Conservation (phyloP, 2,797 vertebrate genomes). For the Otolemur crassicaudatus region DNA sequence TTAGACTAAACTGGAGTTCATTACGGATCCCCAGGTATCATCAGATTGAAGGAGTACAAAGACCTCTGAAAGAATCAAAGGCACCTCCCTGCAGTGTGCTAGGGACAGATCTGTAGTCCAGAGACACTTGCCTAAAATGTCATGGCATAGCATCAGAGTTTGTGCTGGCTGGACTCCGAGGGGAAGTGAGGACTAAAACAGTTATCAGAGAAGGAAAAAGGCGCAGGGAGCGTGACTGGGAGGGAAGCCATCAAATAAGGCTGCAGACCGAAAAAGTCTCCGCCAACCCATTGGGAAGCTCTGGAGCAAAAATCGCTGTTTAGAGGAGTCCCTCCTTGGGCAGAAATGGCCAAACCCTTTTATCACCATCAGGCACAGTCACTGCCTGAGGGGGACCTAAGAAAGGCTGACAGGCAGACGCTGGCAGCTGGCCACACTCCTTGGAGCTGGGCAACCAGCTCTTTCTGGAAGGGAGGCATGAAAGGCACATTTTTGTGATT, state of each 20-base stretch:
- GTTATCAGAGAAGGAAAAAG: neutral
- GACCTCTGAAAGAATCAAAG: neutral
- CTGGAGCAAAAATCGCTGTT: neutral
- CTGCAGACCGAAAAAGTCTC: neutral
- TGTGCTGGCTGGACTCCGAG: neutral
- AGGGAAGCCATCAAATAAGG: neutral
- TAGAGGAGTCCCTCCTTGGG: neutral
- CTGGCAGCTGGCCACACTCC: rapidly evolving
- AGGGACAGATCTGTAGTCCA: too few species aligned
- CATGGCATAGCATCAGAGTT: neutral
- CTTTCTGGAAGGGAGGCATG: neutral
- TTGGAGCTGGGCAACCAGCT: rapidly evolving
- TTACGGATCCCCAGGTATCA: neutral
- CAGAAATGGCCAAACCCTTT: neutral
- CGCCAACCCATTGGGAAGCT: rapidly evolving
- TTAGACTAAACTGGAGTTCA: neutral
- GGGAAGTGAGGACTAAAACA: neutral
- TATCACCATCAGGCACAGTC: rapidly evolving
- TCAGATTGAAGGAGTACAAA: neutral
- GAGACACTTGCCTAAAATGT: neutral
- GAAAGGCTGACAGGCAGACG: neutral
- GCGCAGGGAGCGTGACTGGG: rapidly evolving
- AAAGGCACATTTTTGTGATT: rapidly evolving
- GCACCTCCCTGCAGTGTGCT: neutral
- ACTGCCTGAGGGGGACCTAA: neutral